Evolutionary conservation across 2,113 vertebrate species (phyloP).

Genomic region (Condylura cristata): DNA sequence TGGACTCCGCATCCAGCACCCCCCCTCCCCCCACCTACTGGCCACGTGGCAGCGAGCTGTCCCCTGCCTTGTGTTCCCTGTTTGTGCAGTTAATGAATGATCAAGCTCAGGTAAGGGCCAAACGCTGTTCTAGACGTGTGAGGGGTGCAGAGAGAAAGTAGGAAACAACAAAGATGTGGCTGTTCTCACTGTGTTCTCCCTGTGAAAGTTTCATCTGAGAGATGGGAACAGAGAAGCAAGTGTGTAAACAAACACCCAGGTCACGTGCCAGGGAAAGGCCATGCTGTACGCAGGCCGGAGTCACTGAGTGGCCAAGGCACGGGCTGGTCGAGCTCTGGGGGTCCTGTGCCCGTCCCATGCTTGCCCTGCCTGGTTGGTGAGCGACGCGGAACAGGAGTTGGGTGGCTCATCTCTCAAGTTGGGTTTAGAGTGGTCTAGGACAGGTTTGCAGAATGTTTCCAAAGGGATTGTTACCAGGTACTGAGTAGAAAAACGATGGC

Average conservation of each 20-base stretch:
- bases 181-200: no score
- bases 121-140: no score
- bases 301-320: no score
- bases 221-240: not conserved
- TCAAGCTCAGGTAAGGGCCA: fast-evolving
- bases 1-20: not conserved
- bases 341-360: no score
- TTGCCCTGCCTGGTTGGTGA: no score
- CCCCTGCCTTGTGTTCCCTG: not conserved
- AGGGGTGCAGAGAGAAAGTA: not conserved
- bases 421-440: no score
- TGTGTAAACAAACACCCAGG: not conserved
- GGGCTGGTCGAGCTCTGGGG: no score
- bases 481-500: not conserved
- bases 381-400: not conserved
- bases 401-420: not conserved
- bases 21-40: fast-evolving
- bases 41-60: fast-evolving
- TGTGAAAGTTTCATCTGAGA: no score
- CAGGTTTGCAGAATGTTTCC: not conserved
- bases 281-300: no score
- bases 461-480: no score
- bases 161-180: not conserved
- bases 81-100: no score
- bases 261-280: not conserved